Evolutionary conservation across 2,888 invertebrate species (phyloP).

Genomic region (Hydropsyche betteni): DNA sequence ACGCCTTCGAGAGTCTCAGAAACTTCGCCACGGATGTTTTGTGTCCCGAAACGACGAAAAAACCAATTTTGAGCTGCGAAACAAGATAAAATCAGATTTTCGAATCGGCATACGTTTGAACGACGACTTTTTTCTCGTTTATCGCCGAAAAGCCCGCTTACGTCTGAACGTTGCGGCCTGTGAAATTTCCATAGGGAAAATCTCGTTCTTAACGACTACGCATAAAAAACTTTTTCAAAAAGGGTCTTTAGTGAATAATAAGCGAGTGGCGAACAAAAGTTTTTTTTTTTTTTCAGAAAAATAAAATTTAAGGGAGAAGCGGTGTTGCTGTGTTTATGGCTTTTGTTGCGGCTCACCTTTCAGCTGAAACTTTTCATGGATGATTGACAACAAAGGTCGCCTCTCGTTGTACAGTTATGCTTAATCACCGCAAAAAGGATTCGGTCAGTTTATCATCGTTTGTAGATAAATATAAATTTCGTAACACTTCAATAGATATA

Average conservation of each 20-base stretch:
- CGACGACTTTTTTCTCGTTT: not conserved
- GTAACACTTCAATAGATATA: no score
- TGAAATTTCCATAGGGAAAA: not conserved
- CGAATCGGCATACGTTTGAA: no score
- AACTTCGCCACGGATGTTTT: no score
- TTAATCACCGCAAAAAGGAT: slow-evolving; percentile 5
- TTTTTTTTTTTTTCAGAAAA: not conserved
- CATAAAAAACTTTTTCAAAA: slow-evolving; percentile 10
- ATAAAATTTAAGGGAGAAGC: not conserved
- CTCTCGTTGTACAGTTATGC: not conserved
- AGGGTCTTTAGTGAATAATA: slow-evolving; percentile 18
- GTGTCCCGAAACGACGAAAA: no score
- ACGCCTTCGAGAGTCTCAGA: not conserved
- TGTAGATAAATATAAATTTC: no score
- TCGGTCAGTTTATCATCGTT: slow-evolving; percentile 1
- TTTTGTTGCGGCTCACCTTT: slow-evolving; percentile 25
- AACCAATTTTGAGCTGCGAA: no score
- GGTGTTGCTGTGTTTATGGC: slow-evolving; percentile 7
- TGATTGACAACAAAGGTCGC: slow-evolving; percentile 29
- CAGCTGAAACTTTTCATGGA: slow-evolving; percentile 25
- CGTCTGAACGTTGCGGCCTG: not conserved
- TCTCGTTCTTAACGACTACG: not conserved
- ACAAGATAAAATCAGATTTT: no score
- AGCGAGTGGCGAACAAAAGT: slow-evolving; percentile 27
- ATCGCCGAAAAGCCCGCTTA: not conserved